Evolutionary conservation across 2,888 invertebrate species (phyloP).

Genomic region (Sicus ferrugineus): DNA sequence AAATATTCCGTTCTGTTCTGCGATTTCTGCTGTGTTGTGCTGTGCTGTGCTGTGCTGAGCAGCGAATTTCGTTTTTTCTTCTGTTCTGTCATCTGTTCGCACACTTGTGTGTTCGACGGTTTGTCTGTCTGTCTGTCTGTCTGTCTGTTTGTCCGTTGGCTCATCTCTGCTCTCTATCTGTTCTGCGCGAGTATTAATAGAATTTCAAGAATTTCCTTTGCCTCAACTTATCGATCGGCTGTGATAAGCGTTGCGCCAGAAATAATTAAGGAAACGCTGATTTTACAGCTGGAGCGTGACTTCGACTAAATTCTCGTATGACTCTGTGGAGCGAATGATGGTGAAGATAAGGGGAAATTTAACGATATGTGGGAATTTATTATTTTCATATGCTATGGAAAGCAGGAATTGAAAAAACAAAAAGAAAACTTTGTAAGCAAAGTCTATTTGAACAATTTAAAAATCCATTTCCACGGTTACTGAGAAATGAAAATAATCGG

Average conservation of each 20-base stretch:
- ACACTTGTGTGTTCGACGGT: neutral
- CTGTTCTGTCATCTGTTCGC: neutral
- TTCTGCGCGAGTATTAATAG: conserved; percentile 17
- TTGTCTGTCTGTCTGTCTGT: neutral
- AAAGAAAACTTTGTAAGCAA: too few relatives aligned
- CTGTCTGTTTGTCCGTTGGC: conserved; percentile 10
- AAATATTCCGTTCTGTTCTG: conserved; percentile 57
- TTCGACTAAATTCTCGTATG: conserved; percentile 8
- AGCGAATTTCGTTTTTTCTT: neutral
- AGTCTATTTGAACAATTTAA: too few relatives aligned
- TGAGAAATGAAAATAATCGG: too few relatives aligned
- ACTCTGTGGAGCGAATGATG: too few relatives aligned
- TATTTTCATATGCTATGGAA: too few relatives aligned
- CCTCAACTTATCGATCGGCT: conserved; percentile 21
- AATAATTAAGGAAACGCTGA: conserved; percentile 24
- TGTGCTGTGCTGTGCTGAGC: conserved; percentile 62
- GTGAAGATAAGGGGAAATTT: too few relatives aligned
- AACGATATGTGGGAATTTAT: too few relatives aligned
- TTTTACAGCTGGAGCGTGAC: neutral
- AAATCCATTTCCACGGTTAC: neutral
- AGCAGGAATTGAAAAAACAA: too few relatives aligned
- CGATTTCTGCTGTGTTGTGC: conserved; percentile 47
- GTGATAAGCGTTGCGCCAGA: conserved; percentile 8
- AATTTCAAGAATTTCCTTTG: conserved; percentile 28
- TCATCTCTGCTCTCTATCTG: neutral